Conservation (phyloP, 35 echinoderm and acorn worm genomes). For the Ptychodera flava region DNA sequence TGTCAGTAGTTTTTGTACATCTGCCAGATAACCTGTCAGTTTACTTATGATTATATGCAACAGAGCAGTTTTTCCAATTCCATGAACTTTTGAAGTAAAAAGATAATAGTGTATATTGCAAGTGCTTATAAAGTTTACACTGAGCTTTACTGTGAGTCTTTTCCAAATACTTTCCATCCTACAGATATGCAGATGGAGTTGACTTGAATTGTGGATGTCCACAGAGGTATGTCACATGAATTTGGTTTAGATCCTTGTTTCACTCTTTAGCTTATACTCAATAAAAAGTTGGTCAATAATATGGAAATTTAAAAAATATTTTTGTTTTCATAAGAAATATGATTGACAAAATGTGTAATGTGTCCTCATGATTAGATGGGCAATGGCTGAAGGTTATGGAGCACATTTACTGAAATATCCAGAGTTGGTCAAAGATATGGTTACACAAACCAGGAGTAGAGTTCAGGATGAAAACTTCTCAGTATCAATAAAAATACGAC, state of each 20-base stretch:
- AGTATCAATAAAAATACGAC: constrained; percentile 89
- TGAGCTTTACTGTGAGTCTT: too few relatives aligned
- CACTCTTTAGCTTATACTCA: too few relatives aligned
- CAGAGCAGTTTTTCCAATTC: too few relatives aligned
- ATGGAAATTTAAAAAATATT: background rate
- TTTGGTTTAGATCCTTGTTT: too few relatives aligned
- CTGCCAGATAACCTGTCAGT: too few relatives aligned
- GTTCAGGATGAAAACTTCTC: constrained; percentile 52
- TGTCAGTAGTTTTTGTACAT: too few relatives aligned
- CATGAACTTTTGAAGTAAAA: too few relatives aligned
- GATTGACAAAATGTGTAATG: background rate
- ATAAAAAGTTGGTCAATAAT: too few relatives aligned
- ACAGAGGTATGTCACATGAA: constrained; percentile 51
- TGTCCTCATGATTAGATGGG: constrained; percentile 72
- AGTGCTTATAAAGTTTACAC: too few relatives aligned
- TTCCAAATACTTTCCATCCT: too few relatives aligned
- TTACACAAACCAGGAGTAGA: constrained; percentile 64
- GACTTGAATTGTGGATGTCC: constrained; percentile 97
- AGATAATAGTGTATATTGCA: too few relatives aligned
- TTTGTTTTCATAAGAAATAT: background rate
- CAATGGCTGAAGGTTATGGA: constrained; percentile 92
- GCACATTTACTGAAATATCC: constrained; percentile 77
- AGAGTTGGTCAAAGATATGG: constrained; percentile 75
- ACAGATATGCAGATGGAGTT: constrained; percentile 74
- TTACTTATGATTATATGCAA: too few relatives aligned